These are phyloP conservation scores for Passerina amoena DNA, from an alignment of 2,113 vertebrate species.

Conservation along the genomic window DNA sequence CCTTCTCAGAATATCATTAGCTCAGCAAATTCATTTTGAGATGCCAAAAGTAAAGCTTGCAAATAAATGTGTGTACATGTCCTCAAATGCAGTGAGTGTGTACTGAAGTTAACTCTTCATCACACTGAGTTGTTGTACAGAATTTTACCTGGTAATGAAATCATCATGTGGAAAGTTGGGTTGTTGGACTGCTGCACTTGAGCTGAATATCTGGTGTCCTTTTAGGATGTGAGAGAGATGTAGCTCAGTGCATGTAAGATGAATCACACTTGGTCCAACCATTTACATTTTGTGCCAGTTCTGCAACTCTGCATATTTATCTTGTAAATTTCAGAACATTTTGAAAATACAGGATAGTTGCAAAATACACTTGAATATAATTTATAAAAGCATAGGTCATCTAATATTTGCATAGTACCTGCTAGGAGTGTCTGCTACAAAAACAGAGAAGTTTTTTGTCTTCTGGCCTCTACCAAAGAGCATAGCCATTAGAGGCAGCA, in stretches of 20 bases:
- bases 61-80: neutral
- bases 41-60: neutral
- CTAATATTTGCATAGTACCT: neutral
- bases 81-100: neutral
- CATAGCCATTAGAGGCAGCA: neutral
- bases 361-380: neutral
- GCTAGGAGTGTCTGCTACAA: neutral
- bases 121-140: neutral
- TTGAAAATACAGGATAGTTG: neutral
- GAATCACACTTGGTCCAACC: neutral
- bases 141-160: neutral
- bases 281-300: neutral
- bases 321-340: neutral
- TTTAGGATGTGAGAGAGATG: neutral
- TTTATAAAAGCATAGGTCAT: neutral
- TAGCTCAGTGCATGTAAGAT: neutral
- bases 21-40: neutral
- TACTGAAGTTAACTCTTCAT: neutral
- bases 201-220: neutral
- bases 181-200: neutral
- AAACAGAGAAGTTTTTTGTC: neutral
- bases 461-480: neutral
- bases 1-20: neutral
- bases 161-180: rapidly evolving
- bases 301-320: neutral